phyloP scores from a whole-genome alignment of 1,140 invertebrate genomes.

The Brachionus rotundiformis region DNA sequence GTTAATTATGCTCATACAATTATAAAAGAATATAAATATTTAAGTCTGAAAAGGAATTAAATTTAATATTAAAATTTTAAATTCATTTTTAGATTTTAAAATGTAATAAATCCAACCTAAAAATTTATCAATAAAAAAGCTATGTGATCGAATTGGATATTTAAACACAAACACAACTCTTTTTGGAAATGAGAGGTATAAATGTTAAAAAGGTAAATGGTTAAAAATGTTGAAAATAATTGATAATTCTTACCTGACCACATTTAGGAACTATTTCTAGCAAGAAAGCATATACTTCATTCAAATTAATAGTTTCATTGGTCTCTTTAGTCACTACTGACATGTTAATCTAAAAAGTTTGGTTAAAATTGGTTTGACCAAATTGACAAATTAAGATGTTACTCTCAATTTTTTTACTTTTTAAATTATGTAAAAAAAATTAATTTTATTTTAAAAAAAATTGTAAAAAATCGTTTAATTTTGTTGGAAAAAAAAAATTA shows the following conservation, averaged over 20 bases:
- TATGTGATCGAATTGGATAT: too few species aligned
- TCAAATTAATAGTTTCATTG: slow-evolving; percentile 45
- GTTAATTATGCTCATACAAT: too few species aligned
- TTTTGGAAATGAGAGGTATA: too few species aligned
- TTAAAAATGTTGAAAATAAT: too few species aligned
- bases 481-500: slow-evolving; percentile 3
- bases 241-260: slow-evolving; percentile 7
- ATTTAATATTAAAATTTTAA: too few species aligned
- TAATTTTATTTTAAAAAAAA: neutral
- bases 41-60: too few species aligned
- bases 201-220: too few species aligned
- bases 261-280: slow-evolving; percentile 50
- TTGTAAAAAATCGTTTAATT: neutral
- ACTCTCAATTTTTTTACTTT: neutral
- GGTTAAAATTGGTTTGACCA: neutral
- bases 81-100: too few species aligned
- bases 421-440: neutral
- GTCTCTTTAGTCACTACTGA: neutral
- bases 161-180: too few species aligned
- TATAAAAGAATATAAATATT: too few species aligned
- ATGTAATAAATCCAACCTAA: too few species aligned
- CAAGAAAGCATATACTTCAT: slow-evolving; percentile 30
- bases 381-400: slow-evolving; percentile 1
- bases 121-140: too few species aligned
- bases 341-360: neutral